These are phyloP conservation scores for Pollenia angustigena DNA, from an alignment of 2,888 invertebrate species.

Conservation along the genomic window DNA sequence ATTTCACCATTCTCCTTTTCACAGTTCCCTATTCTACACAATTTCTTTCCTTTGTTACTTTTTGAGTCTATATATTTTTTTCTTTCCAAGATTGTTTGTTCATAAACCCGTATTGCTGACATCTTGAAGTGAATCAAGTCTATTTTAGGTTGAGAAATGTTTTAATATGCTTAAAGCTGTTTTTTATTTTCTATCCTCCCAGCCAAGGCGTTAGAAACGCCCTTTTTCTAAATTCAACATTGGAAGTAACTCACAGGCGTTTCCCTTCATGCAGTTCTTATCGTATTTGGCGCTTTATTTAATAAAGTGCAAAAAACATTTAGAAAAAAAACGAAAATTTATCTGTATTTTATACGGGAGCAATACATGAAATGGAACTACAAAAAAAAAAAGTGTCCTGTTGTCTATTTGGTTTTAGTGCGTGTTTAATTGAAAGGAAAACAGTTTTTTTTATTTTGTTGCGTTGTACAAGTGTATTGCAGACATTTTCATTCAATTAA, in stretches of 20 bases:
- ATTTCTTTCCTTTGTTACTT: conserved; percentile 64
- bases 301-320: conserved; percentile 47
- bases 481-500: conserved; percentile 67
- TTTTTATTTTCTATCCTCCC: background rate
- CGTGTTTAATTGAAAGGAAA: conserved; percentile 78
- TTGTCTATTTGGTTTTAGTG: conserved; percentile 71
- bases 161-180: conserved; percentile 57
- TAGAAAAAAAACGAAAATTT: conserved; percentile 49
- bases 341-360: conserved; percentile 23
- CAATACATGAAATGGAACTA: conserved; percentile 25
- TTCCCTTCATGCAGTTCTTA: conserved; percentile 41
- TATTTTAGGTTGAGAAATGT: conserved; percentile 49
- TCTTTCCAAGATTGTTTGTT: conserved; percentile 20
- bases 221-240: conserved; percentile 44
- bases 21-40: background rate
- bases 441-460: conserved; percentile 63
- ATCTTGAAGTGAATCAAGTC: conserved; percentile 55
- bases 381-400: conserved; percentile 1
- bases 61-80: background rate
- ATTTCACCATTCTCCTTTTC: conserved; percentile 34
- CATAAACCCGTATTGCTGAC: conserved; percentile 65
- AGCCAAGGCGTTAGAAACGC: conserved; percentile 63
- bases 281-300: conserved; percentile 43
- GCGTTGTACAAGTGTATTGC: conserved; percentile 25
- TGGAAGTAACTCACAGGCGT: conserved; percentile 59